Base-by-base conservation (phyloP, 2,888 invertebrate species). In the Macaria liturata region DNA sequence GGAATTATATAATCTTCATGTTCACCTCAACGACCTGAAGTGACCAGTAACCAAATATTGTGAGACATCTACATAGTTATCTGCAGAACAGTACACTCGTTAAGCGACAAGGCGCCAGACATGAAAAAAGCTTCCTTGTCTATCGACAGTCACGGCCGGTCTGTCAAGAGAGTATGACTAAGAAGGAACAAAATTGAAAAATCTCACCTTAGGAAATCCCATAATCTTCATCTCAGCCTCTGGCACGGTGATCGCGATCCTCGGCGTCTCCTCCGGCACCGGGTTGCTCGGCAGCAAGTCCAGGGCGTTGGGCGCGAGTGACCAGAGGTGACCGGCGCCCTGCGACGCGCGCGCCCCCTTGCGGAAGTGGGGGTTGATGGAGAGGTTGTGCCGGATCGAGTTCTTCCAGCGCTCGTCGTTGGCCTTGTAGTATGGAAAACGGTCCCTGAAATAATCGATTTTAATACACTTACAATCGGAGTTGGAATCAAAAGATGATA, bases 341-440 rank as follows among this genome's bases (percentile, higher is more conserved):
- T 97, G 96, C 0, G 96, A 93, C 0, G 97, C 97, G 71, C 97
- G 95, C 9, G 95, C 95, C 0, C 97, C 97, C 84, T 98, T 97
- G 39, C 92, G 94, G 81, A 98, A 98, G 85, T 97, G 97, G 0
- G 97, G 97, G 87, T 97, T 98, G 77, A 98, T 98, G 40, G 97
- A 97, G 9, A 98, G 90, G 83, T 98, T 98, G 84, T 97, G 97
- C 66, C 97, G 93, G 1, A 98, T 97, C 0, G 97, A 97, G 79
- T 98, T 98, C 87, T 98, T 98, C 97, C 97, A 97, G 72, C 97
- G 94, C 79, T 97, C 97, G 72, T 98, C 97, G 76, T 97, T 96
- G 44, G 96, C 96, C 80, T 97, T 97, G 91, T 97, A 98, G 82
- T 94, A 97, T 0, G 97, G 97, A 84, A 96, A 97, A 61, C 95